These are phyloP conservation scores for Erpetoichthys calabaricus DNA, from an alignment of 2,797 vertebrate species.

Conservation along the genomic window DNA sequence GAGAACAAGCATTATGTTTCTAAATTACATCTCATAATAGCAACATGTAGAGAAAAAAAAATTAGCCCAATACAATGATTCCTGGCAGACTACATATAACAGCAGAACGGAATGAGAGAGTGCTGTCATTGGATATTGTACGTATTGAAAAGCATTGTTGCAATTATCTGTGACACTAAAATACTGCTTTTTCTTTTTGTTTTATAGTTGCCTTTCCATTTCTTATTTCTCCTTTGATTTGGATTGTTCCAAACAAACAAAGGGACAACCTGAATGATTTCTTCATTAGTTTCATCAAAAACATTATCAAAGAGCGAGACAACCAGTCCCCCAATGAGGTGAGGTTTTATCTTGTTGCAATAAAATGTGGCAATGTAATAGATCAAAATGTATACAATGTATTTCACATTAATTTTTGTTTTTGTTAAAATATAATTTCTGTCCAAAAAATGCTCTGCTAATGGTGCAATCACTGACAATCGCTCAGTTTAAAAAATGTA, in stretches of 20 bases:
- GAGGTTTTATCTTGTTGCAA: constrained; percentile 9
- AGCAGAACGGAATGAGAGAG: constrained; percentile 5
- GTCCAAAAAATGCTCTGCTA: no score
- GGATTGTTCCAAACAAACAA: constrained; percentile 67
- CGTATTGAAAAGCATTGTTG: no score
- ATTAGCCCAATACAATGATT: no score
- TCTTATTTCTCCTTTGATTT: constrained; percentile 55
- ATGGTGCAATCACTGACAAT: no score
- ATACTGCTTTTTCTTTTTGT: background rate
- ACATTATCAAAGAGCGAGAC: constrained; percentile 64
- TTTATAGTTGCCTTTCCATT: constrained; percentile 71
- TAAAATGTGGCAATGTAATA: background rate
- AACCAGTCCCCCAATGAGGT: constrained; percentile 71
- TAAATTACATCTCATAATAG: no score
- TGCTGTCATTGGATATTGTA: no score
- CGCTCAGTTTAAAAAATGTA: no score
- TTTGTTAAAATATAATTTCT: background rate
- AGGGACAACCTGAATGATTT: constrained; percentile 63
- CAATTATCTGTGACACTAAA: no score
- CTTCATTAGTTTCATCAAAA: constrained; percentile 65
- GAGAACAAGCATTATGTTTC: no score
- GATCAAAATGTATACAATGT: constrained; percentile 3
- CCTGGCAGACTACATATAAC: no score
- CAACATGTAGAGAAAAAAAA: no score
- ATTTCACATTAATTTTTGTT: background rate